A percentile compares a stretch with the other conserved stretches of the same genome.
Conservation (phyloP, 1,140 invertebrate genomes). For the Drosophila equinoxialis region DNA sequence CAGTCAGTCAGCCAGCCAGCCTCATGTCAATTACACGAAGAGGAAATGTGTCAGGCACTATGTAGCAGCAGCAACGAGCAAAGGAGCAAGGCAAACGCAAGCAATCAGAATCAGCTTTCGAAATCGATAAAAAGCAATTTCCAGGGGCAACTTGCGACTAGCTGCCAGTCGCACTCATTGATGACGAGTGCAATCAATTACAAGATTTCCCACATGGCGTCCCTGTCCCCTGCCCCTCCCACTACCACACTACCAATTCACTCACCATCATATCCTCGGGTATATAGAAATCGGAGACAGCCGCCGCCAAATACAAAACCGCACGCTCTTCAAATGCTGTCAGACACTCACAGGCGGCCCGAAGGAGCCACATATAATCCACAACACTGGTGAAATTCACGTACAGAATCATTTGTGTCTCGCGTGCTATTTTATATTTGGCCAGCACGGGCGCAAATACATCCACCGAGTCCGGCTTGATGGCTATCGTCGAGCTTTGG, state of each 20-base stretch:
- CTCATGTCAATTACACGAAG: constrained; percentile 69
- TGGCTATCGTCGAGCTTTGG: constrained; percentile 86
- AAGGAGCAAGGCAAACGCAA: constrained; percentile 34
- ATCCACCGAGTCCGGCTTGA: constrained; percentile 88
- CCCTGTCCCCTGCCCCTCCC: background rate
- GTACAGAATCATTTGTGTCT: constrained; percentile 88
- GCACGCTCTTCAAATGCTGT: constrained; percentile 87
- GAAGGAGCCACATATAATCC: constrained; percentile 96
- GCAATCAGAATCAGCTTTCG: constrained; percentile 52
- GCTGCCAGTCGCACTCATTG: constrained; percentile 32
- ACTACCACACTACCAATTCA: constrained; percentile 26
- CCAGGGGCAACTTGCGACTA: constrained; percentile 45
- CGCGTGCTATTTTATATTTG: constrained; percentile 88
- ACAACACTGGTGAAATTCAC: constrained; percentile 92
- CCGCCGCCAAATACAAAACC: constrained; percentile 97
- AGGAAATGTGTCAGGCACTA: constrained; percentile 53
- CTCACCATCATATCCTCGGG: constrained; percentile 95
- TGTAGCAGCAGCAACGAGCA: constrained; percentile 26
- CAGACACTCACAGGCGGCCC: constrained; percentile 90
- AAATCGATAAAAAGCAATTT: constrained; percentile 80
- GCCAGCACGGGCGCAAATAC: constrained; percentile 87
- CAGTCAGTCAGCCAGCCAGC: constrained; percentile 10
- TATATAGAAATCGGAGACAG: constrained; percentile 99
- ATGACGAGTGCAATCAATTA: constrained; percentile 78
- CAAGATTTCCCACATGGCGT: constrained; percentile 72